Conservation (phyloP, 2,888 invertebrate genomes). For the Eristalinus sepulchralis region DNA sequence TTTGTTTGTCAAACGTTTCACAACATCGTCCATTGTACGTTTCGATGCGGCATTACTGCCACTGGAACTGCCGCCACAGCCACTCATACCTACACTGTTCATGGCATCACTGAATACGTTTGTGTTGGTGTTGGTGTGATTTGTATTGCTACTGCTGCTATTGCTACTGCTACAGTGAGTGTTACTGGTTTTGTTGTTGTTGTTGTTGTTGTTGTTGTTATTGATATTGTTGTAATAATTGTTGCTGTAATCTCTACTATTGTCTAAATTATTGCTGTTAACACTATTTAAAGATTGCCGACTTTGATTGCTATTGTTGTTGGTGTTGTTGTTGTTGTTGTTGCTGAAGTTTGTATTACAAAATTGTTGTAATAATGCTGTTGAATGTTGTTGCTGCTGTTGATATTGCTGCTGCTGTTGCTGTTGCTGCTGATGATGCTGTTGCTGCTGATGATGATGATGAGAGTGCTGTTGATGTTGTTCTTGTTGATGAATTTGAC, state of each 20-base stretch:
- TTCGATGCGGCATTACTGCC: slow-evolving; percentile 81
- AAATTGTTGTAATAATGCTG: slow-evolving; percentile 25
- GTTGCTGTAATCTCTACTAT: slow-evolving; percentile 63
- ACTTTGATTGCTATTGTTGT: slow-evolving; percentile 26
- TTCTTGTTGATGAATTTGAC: slow-evolving; percentile 23
- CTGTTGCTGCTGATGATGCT: slow-evolving; percentile 20
- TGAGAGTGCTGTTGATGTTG: slow-evolving; percentile 33
- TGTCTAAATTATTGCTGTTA: slow-evolving; percentile 57
- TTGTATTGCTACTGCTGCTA: slow-evolving; percentile 73
- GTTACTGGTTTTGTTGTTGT: slow-evolving; percentile 58
- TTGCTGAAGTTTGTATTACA: not conserved
- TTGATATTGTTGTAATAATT: slow-evolving; percentile 17
- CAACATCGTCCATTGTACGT: slow-evolving; percentile 95
- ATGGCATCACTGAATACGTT: not conserved
- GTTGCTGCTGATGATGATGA: slow-evolving; percentile 11
- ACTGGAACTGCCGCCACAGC: slow-evolving; percentile 74
- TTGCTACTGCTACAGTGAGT: slow-evolving; percentile 55
- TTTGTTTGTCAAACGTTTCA: slow-evolving; percentile 92
- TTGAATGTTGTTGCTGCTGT: slow-evolving; percentile 12
- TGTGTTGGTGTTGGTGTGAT: not conserved
- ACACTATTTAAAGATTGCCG: slow-evolving; percentile 8
- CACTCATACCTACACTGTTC: not conserved
- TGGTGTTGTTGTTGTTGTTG: slow-evolving; percentile 40
- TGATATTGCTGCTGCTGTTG: slow-evolving; percentile 18
- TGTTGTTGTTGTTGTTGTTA: slow-evolving; percentile 57